Evolutionary conservation across 2,888 invertebrate species (phyloP), one percentile per base, ranked within the genome.

Genomic region (Halictus ligatus): DNA sequence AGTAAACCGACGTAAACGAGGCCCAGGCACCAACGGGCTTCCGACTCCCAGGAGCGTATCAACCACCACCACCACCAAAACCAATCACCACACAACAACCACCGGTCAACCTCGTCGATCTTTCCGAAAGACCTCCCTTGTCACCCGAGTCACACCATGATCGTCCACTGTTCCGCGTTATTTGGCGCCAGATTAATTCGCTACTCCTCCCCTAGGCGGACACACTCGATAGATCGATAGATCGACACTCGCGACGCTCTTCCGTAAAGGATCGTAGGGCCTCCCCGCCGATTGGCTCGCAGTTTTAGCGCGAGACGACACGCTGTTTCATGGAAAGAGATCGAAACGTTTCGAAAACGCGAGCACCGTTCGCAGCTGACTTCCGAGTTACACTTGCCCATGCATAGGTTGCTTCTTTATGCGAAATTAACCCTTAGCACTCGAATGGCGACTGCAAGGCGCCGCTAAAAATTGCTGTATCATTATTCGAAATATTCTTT

Each of bases 1-100:
- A 92, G 87, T 89, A 91, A 88, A 89, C 89, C 89, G 90, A 92
- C 43, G 90, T 87, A 88, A 88, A 90, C 82, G 87, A 91, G 88
- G 84, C 88, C 89, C 90, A 91, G 89, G 87, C 89, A 83, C 90
- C 89, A 91, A 87, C 79, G 88, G 87, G 88, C 89, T 89, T 91
- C 91, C 88, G 88, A 84, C 85, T 91, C 87, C 90, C 89, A 90
- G 84, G 77, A 83, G 77, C 89, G 89, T 88, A 87, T 83, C 83
- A 84, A 87, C 73, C 86, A 90, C 87, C 90, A 90, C 88, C 86
- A 89, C 89, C 87, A 89, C 81, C 89, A 90, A 85, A 89, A 90
- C 88, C 82, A 88, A 91, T 85, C 90, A 89, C 91, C 84, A 86
- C 90, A 90, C 91, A 87, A 90, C 91, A 87, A 89, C 81, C 86